phyloP scores from a whole-genome alignment of 2,888 invertebrate species.

The Parasteatoda lunata region DNA sequence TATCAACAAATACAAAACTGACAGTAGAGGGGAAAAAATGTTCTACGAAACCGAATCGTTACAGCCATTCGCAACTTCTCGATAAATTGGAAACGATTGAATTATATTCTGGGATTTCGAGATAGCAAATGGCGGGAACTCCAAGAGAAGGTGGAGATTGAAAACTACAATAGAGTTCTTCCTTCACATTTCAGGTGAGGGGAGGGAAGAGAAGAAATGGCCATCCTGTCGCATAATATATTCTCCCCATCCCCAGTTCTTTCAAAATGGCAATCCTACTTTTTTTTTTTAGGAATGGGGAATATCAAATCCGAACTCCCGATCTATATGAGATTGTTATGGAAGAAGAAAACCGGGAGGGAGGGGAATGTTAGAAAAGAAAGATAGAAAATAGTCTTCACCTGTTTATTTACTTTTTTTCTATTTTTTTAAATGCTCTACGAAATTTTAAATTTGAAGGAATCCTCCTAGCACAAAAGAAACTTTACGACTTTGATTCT shows the following conservation, averaged over 20 bases:
- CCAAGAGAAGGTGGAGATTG: slow-evolving; percentile 43
- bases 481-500: too few relatives aligned
- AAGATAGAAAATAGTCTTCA: slow-evolving; percentile 23
- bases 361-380: neutral
- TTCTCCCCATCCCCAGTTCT: slow-evolving; percentile 22
- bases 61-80: slow-evolving; percentile 21
- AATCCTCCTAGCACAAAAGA: neutral
- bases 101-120: slow-evolving; percentile 43
- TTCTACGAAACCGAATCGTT: neutral
- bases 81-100: slow-evolving; percentile 48
- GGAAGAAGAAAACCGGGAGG: slow-evolving; percentile 9
- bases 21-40: too few relatives aligned
- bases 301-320: slow-evolving; percentile 37
- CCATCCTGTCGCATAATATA: slow-evolving; percentile 52
- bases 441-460: neutral
- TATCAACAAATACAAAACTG: too few relatives aligned
- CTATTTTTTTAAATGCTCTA: too few relatives aligned
- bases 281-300: slow-evolving; percentile 9
- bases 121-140: slow-evolving; percentile 54
- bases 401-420: slow-evolving; percentile 19
- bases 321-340: slow-evolving; percentile 26
- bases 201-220: slow-evolving; percentile 10
- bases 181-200: slow-evolving; percentile 32
- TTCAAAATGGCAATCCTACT: slow-evolving; percentile 1
- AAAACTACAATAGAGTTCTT: slow-evolving; percentile 46